Base-by-base conservation (phyloP, 2,113 vertebrate species). In the Hystrix brachyura region DNA sequence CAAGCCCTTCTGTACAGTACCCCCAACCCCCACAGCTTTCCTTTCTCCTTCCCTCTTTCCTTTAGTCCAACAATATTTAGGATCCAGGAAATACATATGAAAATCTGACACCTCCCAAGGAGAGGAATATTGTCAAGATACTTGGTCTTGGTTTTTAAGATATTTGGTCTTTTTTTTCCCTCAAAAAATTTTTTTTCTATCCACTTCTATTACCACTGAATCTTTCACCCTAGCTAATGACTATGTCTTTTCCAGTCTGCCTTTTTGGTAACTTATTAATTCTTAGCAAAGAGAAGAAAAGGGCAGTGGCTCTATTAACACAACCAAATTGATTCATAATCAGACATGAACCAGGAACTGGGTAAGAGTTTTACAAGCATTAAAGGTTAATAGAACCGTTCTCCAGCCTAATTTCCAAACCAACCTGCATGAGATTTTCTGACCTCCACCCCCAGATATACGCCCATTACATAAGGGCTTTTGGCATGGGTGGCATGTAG, bases 281-380 rank as follows among this genome's bases (percentile, higher is more conserved):
- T 38, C 88, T 91, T 94, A 90, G 0, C 80, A 95, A 91, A 87
- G 76, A 98, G 90, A 86, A 88, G 95, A 92, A 98, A 97, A 98
- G 97, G 94, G 95, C 90, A 96, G 93, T 25, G 84, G 76, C 78
- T 27, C 34, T 96, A 79, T 92, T 98, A 93, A 97, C 79, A 92
- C 81, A 95, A 95, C 95, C 85, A 87, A 81, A 98, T 38, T 92
- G 96, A 97, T 97, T 96, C 90, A 74, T 9, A 65, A 59, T 96
- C 79, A 76, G 12, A 71, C n/a, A 67, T 64, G 91, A 95, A 92
- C 15, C 43, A 91, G 64, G 67, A 92, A 53, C 43, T 0, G 0
- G 76, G 48, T 84, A 34, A 89, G 0, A 6, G 81, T 0, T 1
- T 0, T 0, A 80, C 80, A 93, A 94, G 89, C 76, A 4, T 17